Conservation (phyloP, 2,888 invertebrate species). For the Dioctria rufipes region DNA sequence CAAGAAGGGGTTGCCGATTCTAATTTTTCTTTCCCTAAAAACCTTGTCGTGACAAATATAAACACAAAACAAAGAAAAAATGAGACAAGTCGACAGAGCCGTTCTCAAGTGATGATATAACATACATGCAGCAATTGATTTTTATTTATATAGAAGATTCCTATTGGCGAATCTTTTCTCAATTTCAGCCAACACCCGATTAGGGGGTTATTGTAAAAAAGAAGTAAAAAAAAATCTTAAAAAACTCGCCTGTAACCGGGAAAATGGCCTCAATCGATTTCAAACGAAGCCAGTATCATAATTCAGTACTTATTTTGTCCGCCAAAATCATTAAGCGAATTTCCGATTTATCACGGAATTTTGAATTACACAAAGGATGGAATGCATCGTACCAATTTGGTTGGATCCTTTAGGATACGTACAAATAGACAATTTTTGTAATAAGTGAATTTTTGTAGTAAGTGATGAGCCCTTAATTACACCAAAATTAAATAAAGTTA, state of each 20-base stretch:
- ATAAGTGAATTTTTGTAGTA: neutral
- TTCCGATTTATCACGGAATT: neutral
- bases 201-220: neutral
- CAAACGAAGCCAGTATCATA: slow-evolving; percentile 1
- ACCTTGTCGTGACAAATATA: no score
- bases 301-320: slow-evolving; percentile 20
- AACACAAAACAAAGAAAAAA: no score
- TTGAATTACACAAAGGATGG: neutral
- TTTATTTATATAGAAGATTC: neutral
- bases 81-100: no score
- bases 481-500: neutral
- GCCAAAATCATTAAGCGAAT: neutral
- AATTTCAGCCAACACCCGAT: no score
- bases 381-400: neutral
- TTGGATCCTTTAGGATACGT: slow-evolving; percentile 4
- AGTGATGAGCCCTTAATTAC: neutral
- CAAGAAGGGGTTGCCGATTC: no score
- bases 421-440: neutral
- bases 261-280: neutral
- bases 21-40: no score
- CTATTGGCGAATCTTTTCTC: neutral
- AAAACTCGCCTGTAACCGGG: neutral
- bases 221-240: neutral
- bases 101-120: no score
- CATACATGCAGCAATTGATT: neutral